Evolutionary conservation across 2,888 invertebrate species (phyloP).

Genomic region (Scrobipalpa costella): DNA sequence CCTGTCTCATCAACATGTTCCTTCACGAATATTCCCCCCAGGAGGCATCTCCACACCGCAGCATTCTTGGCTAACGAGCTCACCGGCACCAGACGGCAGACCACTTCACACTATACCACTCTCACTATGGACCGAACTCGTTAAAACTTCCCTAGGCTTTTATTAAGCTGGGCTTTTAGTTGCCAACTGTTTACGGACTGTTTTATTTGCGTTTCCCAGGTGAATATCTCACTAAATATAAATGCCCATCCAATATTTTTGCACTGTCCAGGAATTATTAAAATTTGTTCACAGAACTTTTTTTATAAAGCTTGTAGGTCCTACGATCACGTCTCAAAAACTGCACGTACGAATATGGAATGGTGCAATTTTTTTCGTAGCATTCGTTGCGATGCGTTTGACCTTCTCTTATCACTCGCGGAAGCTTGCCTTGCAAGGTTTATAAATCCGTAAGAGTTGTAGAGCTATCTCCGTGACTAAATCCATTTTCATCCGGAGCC

Average conservation of each 20-base stretch:
- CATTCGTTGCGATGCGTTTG: conserved; percentile 4
- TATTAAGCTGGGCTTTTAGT: conserved; percentile 8
- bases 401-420: conserved; percentile 29
- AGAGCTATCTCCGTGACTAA: background rate
- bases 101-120: conserved; percentile 49
- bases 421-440: conserved; percentile 24
- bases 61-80: conserved; percentile 48
- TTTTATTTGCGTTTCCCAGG: conserved; percentile 1
- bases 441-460: conserved; percentile 7
- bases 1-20: conserved; percentile 51
- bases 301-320: background rate
- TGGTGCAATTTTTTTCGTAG: conserved; percentile 16
- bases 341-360: conserved; percentile 23
- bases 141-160: conserved; percentile 44
- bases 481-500: conserved; percentile 5
- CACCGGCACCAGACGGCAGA: conserved; percentile 29
- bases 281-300: background rate
- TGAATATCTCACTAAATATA: background rate
- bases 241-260: too few relatives aligned
- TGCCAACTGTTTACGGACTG: conserved; percentile 2
- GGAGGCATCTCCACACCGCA: conserved; percentile 45
- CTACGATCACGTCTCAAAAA: conserved; percentile 26
- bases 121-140: conserved; percentile 53
- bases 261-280: too few relatives aligned
- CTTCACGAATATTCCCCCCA: conserved; percentile 36